Evolutionary conservation across 2,888 invertebrate genomes (phyloP).

Genomic region (Lasioglossum leucozonium): DNA sequence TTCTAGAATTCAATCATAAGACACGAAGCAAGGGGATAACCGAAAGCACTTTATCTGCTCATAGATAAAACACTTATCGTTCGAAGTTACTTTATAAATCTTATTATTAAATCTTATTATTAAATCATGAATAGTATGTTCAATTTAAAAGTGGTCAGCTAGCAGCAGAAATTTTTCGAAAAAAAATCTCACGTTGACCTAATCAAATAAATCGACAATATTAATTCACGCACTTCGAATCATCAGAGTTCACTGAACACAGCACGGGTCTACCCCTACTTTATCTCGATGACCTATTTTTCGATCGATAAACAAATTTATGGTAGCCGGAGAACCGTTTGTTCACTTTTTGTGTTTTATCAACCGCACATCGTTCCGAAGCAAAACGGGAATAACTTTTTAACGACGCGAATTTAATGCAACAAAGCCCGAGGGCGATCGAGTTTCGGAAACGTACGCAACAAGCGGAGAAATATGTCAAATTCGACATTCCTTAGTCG

Average conservation of each 20-base stretch:
- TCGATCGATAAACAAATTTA: constrained; percentile 47
- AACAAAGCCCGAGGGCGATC: not conserved
- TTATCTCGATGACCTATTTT: constrained; percentile 48
- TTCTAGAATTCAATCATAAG: not conserved
- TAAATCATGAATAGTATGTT: not conserved
- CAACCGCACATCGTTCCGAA: not conserved
- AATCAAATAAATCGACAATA: not conserved
- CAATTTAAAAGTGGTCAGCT: not conserved
- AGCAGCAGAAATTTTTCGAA: not conserved
- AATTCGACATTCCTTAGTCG: constrained; percentile 29
- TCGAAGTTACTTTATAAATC: not conserved
- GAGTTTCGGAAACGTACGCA: constrained; percentile 7
- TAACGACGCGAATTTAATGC: not conserved
- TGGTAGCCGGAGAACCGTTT: not conserved
- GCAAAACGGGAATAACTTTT: not conserved
- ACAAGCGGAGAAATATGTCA: not conserved
- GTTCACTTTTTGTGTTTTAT: not conserved
- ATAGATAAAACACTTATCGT: constrained; percentile 8
- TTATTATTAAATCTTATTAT: not conserved
- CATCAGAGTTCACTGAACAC: constrained; percentile 2
- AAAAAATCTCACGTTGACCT: not conserved
- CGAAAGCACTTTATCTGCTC: not conserved
- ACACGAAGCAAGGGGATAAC: too few relatives aligned
- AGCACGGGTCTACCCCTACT: constrained; percentile 4
- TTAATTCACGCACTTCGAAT: constrained; percentile 22